Percentiles rank a stretch among this genome's conserved stretches.
Evolutionary conservation across 2,113 vertebrate genomes (phyloP).

Genomic region (Potamarius usumacintae): DNA sequence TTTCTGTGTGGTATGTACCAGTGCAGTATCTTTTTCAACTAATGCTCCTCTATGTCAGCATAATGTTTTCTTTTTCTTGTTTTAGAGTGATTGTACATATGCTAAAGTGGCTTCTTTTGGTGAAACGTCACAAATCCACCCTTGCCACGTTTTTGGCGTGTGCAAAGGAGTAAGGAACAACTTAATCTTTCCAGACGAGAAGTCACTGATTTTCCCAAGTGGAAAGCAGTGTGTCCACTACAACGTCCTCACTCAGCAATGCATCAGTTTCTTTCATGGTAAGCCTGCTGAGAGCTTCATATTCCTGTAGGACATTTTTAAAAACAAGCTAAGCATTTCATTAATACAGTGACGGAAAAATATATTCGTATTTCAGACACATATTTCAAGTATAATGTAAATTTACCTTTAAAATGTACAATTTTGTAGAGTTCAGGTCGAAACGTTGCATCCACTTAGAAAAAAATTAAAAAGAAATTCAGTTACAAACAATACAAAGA

Average conservation of each 20-base stretch:
- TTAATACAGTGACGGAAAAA: not conserved
- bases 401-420: not conserved
- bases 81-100: not conserved
- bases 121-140: constrained; percentile 37
- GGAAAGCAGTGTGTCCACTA: constrained; percentile 85
- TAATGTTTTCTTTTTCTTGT: not conserved
- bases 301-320: not conserved
- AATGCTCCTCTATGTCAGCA: not conserved
- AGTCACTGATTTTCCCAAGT: constrained; percentile 81
- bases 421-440: not conserved
- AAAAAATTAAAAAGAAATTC: not conserved
- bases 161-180: constrained; percentile 79
- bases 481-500: no score
- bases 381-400: not conserved
- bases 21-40: not conserved
- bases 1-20: not conserved
- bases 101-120: constrained; percentile 58
- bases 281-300: constrained; percentile 23
- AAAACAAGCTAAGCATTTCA: not conserved
- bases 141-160: constrained; percentile 80
- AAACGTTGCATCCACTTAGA: not conserved
- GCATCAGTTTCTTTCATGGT: constrained; percentile 78
- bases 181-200: constrained; percentile 82
- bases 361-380: not conserved
- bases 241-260: constrained; percentile 74